Percentiles rank a stretch among this genome's conserved stretches.
These are phyloP conservation scores for Erinaceus europaeus DNA, from an alignment of 2,113 vertebrate genomes.

Conservation along the genomic window DNA sequence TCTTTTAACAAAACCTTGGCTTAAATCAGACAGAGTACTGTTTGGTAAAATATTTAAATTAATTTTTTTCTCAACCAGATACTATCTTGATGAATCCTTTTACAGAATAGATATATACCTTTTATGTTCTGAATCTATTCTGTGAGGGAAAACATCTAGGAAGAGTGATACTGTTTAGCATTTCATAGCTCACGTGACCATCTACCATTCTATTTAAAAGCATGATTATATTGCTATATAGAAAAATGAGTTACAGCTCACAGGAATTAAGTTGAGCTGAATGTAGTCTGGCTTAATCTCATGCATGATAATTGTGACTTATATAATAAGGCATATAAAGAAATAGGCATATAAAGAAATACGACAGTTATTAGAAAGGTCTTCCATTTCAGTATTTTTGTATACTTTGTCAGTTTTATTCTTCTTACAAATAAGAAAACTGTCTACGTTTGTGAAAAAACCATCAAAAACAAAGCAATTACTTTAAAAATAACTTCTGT, in stretches of 20 bases:
- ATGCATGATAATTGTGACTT: not conserved
- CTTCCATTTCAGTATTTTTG: not conserved
- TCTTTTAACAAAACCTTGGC: not conserved
- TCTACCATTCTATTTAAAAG: not conserved
- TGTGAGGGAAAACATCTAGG: not conserved
- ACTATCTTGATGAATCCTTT: not conserved
- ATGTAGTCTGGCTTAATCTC: not conserved
- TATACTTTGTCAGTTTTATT: not conserved
- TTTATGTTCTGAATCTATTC: not conserved
- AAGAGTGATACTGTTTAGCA: not conserved
- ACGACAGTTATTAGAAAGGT: not conserved
- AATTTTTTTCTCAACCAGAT: not conserved
- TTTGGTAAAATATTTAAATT: not conserved
- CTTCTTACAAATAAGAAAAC: slow-evolving; percentile 1
- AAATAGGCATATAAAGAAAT: not conserved
- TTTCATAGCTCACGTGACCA: not conserved
- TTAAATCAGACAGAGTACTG: not conserved
- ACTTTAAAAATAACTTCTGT: not conserved
- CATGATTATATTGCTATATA: too few relatives aligned
- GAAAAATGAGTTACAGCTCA: not conserved
- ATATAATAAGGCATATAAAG: not conserved
- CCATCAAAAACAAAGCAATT: not conserved
- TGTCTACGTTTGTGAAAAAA: not conserved
- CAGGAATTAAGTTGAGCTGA: not conserved
- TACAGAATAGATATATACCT: not conserved